These are phyloP conservation scores for Heterodera filipjevi DNA, from an alignment of 2,888 invertebrate genomes.

Conservation along the genomic window DNA sequence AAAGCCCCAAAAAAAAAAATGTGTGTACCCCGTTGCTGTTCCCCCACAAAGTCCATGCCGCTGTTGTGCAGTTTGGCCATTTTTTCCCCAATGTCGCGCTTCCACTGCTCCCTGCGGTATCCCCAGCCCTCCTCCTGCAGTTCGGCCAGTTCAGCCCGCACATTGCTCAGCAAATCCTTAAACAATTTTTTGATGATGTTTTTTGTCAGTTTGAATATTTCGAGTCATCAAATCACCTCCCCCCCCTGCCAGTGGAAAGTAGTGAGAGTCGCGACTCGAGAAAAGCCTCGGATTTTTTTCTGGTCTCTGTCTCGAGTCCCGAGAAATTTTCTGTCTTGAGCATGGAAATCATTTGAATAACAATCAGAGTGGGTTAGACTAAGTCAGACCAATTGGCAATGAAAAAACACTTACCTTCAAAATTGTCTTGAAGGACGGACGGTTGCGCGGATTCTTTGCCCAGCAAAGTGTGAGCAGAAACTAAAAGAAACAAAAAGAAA, in stretches of 20 bases:
- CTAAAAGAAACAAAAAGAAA: neutral
- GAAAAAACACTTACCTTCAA: slow-evolving; percentile 72
- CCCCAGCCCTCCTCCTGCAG: slow-evolving; percentile 78
- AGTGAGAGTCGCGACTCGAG: too few species aligned
- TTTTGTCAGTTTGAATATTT: too few species aligned
- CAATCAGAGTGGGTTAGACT: neutral
- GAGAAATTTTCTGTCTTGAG: too few species aligned
- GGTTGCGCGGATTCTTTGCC: slow-evolving; percentile 82
- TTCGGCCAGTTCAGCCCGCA: slow-evolving; percentile 78
- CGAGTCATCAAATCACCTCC: too few species aligned
- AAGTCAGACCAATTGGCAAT: too few species aligned
- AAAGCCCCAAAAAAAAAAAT: too few species aligned
- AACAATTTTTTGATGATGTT: slow-evolving; percentile 87
- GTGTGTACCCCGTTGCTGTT: slow-evolving; percentile 1
- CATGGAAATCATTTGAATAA: too few species aligned
- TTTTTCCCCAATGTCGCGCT: slow-evolving; percentile 39
- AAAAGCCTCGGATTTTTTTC: too few species aligned
- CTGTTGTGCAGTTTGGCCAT: slow-evolving; percentile 29
- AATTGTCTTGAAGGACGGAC: slow-evolving; percentile 88
- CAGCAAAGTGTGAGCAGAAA: slow-evolving; percentile 79
- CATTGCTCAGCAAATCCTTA: slow-evolving; percentile 74
- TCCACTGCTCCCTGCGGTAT: slow-evolving; percentile 74
- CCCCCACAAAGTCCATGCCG: slow-evolving; percentile 12
- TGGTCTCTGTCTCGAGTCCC: too few species aligned
- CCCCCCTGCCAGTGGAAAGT: too few species aligned